phyloP scores from a whole-genome alignment of 2,113 vertebrate genomes.

The Varanus salvator region DNA sequence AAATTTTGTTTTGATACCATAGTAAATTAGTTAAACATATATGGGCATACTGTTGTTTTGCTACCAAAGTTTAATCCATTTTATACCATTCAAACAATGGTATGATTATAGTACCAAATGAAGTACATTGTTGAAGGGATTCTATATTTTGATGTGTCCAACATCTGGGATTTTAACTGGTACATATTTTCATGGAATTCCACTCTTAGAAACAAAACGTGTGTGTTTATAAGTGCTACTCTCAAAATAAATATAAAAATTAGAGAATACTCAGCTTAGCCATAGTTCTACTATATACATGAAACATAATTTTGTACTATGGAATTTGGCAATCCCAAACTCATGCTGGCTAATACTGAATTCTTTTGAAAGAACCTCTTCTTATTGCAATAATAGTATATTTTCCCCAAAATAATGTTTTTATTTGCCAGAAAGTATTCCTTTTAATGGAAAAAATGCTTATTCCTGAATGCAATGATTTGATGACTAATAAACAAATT shows the following conservation, averaged over 20 bases:
- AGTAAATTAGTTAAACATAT: too few species aligned
- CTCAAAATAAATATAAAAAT: neutral
- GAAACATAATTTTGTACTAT: neutral
- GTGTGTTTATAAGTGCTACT: neutral
- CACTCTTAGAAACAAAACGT: neutral
- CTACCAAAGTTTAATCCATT: too few species aligned
- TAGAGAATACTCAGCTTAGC: neutral
- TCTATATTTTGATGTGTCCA: neutral
- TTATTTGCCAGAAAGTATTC: neutral
- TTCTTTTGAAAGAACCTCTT: neutral
- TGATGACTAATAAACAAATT: neutral
- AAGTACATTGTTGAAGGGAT: neutral
- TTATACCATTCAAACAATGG: too few species aligned
- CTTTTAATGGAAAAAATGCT: neutral
- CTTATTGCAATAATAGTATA: neutral
- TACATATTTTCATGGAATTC: neutral
- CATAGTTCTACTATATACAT: neutral
- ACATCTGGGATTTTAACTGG: neutral
- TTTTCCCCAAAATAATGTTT: too few species aligned
- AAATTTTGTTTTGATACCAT: too few species aligned
- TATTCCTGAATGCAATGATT: neutral
- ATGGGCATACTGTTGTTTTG: too few species aligned
- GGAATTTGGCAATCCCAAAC: neutral
- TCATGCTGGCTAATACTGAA: neutral
- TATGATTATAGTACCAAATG: too few species aligned